Conservation (phyloP, 1,140 invertebrate species). For the Tachypleus tridentatus region DNA sequence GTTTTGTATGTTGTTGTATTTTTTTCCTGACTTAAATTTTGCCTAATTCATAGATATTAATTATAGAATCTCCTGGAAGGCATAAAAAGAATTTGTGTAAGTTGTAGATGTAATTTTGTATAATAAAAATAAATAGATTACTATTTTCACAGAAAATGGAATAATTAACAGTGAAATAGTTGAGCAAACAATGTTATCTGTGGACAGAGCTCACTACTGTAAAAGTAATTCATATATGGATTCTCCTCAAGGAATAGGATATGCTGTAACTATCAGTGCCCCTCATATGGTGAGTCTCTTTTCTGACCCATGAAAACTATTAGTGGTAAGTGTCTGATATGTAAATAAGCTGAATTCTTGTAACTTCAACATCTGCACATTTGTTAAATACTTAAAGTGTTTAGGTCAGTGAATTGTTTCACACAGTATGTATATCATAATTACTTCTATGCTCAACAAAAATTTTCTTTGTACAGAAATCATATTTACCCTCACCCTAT, state of each 20-base stretch:
- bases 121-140: not conserved
- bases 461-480: too few relatives aligned
- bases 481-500: too few relatives aligned
- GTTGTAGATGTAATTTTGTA: conserved; percentile 3
- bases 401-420: too few relatives aligned
- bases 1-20: not conserved
- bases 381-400: too few relatives aligned
- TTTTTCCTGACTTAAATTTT: conserved; percentile 1
- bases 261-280: conserved; percentile 88
- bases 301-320: too few relatives aligned
- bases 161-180: conserved; percentile 69
- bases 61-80: not conserved
- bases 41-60: not conserved
- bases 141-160: conserved; percentile 55
- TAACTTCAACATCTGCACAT: too few relatives aligned
- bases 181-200: conserved; percentile 64
- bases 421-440: too few relatives aligned
- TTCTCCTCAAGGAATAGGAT: conserved; percentile 76
- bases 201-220: conserved; percentile 71
- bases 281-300: conserved; percentile 80
- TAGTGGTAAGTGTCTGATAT: too few relatives aligned
- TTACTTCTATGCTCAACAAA: too few relatives aligned
- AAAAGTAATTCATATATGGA: conserved; percentile 69
- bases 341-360: too few relatives aligned
- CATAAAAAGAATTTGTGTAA: not conserved